Percentiles rank a stretch among this genome's conserved stretches.
These are phyloP conservation scores for Stegastes partitus DNA, from an alignment of 2,113 vertebrate species.

Conservation along the genomic window DNA sequence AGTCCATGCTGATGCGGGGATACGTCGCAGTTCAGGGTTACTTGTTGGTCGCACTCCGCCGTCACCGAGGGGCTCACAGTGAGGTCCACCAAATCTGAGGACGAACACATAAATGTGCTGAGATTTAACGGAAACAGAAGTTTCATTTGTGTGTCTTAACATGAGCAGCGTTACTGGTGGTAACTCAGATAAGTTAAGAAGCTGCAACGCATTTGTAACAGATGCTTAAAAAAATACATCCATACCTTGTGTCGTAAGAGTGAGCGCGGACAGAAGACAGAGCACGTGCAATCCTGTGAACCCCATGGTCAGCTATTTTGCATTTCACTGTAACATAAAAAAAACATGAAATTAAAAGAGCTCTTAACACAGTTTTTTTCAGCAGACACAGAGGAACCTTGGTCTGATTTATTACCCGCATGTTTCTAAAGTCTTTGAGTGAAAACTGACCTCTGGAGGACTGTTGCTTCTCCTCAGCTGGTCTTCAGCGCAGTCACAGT, in stretches of 20 bases:
- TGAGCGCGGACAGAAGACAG: conserved; percentile 39
- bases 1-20: conserved; percentile 6
- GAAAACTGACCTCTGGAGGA: conserved; percentile 43
- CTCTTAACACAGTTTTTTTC: background rate
- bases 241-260: conserved; percentile 65
- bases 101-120: background rate
- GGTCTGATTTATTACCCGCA: background rate
- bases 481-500: background rate
- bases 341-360: conserved; percentile 5
- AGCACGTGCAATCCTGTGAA: background rate
- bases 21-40: conserved; percentile 58
- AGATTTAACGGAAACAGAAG: background rate
- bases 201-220: background rate
- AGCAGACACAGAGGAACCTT: background rate
- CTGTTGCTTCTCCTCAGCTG: background rate
- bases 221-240: background rate
- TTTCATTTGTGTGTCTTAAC: background rate
- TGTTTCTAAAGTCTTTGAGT: background rate
- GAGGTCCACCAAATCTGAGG: conserved; percentile 51
- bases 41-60: conserved; percentile 46
- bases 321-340: conserved; percentile 36
- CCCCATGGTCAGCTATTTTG: conserved; percentile 49
- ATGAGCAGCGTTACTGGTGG: too few species aligned
- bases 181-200: background rate
- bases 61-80: conserved; percentile 22